A percentile compares a stretch with the other conserved stretches of the same genome.
Conservation (phyloP, 2,797 vertebrate species). For the Coreius guichenoti region DNA sequence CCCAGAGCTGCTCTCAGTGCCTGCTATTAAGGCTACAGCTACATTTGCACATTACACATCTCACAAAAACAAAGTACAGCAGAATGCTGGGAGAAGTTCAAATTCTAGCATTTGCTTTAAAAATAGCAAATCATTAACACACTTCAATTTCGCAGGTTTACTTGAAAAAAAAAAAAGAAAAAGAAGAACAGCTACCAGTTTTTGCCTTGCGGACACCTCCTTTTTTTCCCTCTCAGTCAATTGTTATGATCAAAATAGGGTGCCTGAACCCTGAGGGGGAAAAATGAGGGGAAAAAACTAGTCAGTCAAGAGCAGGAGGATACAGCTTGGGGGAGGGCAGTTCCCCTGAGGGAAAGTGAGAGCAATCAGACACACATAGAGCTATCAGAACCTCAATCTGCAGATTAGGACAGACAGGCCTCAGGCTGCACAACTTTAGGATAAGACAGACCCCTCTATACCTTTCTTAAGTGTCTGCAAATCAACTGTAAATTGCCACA, state of each 20-base stretch:
- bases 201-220: background rate
- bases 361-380: constrained; percentile 55
- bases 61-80: background rate
- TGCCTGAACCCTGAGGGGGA: constrained; percentile 42
- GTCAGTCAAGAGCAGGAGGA: constrained; percentile 37
- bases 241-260: constrained; percentile 45
- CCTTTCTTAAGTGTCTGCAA: constrained; percentile 59
- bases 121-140: constrained; percentile 17
- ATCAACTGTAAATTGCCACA: constrained; percentile 64
- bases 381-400: constrained; percentile 61
- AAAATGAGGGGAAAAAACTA: background rate
- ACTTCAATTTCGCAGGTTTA: constrained; percentile 10
- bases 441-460: constrained; percentile 42
- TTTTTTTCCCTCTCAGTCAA: constrained; percentile 15
- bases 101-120: constrained; percentile 13
- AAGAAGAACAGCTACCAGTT: background rate
- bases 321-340: background rate
- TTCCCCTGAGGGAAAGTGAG: constrained; percentile 30
- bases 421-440: constrained; percentile 43
- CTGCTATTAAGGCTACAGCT: constrained; percentile 2
- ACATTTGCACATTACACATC: constrained; percentile 15
- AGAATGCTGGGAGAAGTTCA: constrained; percentile 9
- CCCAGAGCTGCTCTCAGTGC: background rate
- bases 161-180: background rate
- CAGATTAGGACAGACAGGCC: constrained; percentile 57